Percentiles rank a stretch among this genome's conserved stretches.
These are phyloP conservation scores for Coptotermes formosanus DNA, from an alignment of 1,140 invertebrate genomes.

Conservation along the genomic window DNA sequence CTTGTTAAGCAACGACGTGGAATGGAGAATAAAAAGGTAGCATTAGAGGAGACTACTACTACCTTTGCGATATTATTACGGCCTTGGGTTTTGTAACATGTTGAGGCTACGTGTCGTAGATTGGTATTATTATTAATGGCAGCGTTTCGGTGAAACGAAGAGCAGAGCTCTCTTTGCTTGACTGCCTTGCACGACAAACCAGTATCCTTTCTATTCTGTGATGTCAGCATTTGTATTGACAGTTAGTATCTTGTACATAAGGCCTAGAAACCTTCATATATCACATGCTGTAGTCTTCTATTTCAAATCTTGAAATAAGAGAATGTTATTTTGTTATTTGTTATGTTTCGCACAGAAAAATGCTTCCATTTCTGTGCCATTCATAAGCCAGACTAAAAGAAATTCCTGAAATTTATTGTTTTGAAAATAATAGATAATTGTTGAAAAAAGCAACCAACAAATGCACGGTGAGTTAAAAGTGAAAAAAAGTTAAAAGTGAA, in stretches of 20 bases:
- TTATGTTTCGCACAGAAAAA: too few relatives aligned
- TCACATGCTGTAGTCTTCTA: background rate
- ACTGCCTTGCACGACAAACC: background rate
- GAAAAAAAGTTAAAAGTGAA: too few relatives aligned
- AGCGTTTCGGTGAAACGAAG: background rate
- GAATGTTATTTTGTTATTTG: background rate
- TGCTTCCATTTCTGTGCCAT: too few relatives aligned
- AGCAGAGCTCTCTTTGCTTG: background rate
- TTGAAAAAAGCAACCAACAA: too few relatives aligned
- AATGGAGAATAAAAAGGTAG: background rate
- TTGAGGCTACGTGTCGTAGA: background rate
- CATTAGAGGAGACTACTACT: background rate
- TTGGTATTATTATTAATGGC: slow-evolving; percentile 13
- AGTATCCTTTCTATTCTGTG: slow-evolving; percentile 15
- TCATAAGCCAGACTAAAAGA: too few relatives aligned
- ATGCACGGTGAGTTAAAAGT: too few relatives aligned
- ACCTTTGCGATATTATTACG: slow-evolving; percentile 5
- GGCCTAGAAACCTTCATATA: background rate
- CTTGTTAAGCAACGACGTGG: background rate
- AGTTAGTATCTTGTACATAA: background rate
- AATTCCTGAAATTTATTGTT: too few relatives aligned
- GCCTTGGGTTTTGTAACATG: background rate
- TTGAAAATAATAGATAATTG: too few relatives aligned
- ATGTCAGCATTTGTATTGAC: slow-evolving; percentile 10
- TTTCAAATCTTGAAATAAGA: background rate